These are phyloP conservation scores for Chrysotoxum bicinctum DNA, from an alignment of 2,888 invertebrate species.

Conservation along the genomic window DNA sequence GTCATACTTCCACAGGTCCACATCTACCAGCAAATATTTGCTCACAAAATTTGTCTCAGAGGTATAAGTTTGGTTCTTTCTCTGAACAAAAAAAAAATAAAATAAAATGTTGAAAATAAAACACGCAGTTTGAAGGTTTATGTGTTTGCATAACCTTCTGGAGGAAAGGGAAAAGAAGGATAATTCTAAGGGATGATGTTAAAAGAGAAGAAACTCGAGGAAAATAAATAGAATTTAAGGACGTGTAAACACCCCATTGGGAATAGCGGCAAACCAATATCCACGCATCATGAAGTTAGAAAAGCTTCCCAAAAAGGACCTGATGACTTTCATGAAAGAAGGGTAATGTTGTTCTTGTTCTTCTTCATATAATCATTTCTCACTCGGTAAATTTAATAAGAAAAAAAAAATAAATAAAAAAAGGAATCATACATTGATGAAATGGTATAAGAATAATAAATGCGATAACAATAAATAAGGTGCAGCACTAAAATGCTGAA, in stretches of 20 bases:
- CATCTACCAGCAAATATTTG: constrained; percentile 32
- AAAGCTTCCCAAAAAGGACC: constrained; percentile 14
- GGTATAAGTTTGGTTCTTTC: constrained; percentile 17
- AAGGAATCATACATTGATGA: neutral
- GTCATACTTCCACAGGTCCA: neutral
- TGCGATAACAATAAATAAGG: neutral
- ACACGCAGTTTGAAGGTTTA: constrained; percentile 38
- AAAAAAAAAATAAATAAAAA: neutral
- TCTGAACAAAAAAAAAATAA: constrained; percentile 1
- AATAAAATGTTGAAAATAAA: constrained; percentile 22
- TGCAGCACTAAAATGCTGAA: neutral
- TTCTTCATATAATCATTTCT: neutral
- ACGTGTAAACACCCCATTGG: constrained; percentile 65
- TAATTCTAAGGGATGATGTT: constrained; percentile 36
- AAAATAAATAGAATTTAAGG: constrained; percentile 64
- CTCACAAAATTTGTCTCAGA: constrained; percentile 42
- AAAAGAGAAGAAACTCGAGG: constrained; percentile 7
- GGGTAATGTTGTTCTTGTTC: constrained; percentile 18
- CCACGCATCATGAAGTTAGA: constrained; percentile 21
- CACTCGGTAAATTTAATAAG: neutral
- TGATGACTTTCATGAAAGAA: constrained; percentile 6
- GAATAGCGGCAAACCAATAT: constrained; percentile 66
- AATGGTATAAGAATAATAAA: neutral
- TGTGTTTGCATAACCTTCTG: constrained; percentile 60
- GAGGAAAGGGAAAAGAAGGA: constrained; percentile 35